Percentiles rank a stretch among this genome's conserved stretches.
These are phyloP conservation scores for Xanthia togata DNA, from an alignment of 2,888 invertebrate species.

Conservation along the genomic window DNA sequence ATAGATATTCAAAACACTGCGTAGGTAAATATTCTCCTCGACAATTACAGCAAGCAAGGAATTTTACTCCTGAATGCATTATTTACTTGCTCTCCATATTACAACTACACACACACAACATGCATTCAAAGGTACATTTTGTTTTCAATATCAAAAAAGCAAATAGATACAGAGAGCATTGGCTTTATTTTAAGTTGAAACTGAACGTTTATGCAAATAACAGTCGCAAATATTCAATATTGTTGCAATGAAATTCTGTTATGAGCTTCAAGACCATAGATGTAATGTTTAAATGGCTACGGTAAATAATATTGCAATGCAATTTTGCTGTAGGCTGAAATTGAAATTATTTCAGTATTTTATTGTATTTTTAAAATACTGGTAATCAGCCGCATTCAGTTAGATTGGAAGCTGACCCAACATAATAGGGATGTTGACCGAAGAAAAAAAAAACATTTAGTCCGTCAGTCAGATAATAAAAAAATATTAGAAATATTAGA, in stretches of 20 bases:
- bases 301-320: not conserved
- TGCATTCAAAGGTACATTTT: constrained; percentile 30
- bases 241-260: constrained; percentile 41
- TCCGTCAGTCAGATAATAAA: too few species aligned
- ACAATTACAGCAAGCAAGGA: not conserved
- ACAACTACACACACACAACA: constrained; percentile 1
- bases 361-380: not conserved
- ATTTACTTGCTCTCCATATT: constrained; percentile 32
- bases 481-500: too few species aligned
- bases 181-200: constrained; percentile 48
- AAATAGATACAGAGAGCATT: constrained; percentile 25
- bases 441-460: too few species aligned
- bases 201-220: constrained; percentile 49
- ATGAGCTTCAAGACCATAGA: constrained; percentile 12
- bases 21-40: not conserved
- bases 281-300: not conserved
- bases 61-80: not conserved
- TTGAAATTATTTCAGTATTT: not conserved
- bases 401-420: not conserved
- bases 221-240: constrained; percentile 46
- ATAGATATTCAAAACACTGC: not conserved
- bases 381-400: not conserved
- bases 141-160: constrained; percentile 50
- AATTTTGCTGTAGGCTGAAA: not conserved
- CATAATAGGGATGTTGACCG: too few species aligned